Evolutionary conservation across 2,797 vertebrate species (phyloP).

Genomic region (Holocentrus rufus): DNA sequence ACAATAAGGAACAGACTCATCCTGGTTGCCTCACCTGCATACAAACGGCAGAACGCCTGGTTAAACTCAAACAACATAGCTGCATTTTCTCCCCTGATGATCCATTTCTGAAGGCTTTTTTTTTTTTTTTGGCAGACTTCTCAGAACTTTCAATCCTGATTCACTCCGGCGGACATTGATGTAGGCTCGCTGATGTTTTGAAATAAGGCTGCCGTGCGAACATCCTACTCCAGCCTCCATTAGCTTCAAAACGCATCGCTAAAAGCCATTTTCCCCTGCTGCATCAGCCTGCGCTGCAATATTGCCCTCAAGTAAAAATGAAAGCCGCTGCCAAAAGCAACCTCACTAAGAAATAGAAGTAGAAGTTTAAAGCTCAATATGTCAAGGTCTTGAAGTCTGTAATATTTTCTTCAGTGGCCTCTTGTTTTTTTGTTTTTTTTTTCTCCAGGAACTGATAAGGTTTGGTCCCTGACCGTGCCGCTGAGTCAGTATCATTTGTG

Average conservation of each 20-base stretch:
- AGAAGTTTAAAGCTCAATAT: slow-evolving; percentile 7
- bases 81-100: background rate
- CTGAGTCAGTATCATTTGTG: slow-evolving; percentile 67
- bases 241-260: background rate
- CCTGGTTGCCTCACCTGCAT: slow-evolving; percentile 36
- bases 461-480: slow-evolving; percentile 4
- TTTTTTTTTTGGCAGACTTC: background rate
- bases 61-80: slow-evolving; percentile 12
- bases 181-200: background rate
- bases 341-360: background rate
- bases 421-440: background rate
- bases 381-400: slow-evolving; percentile 5
- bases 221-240: background rate
- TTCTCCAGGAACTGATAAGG: slow-evolving; percentile 6
- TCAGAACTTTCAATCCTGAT: background rate
- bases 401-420: background rate
- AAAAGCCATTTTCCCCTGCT: background rate
- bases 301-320: background rate
- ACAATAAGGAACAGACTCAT: slow-evolving; percentile 16
- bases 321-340: background rate
- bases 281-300: background rate
- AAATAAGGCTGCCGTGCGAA: background rate
- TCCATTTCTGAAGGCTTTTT: background rate
- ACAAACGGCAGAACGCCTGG: slow-evolving; percentile 10
- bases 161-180: background rate